A percentile compares a stretch with the other conserved stretches of the same genome.
Conservation (phyloP, 1,140 invertebrate species). For the Atta cephalotes region DNA sequence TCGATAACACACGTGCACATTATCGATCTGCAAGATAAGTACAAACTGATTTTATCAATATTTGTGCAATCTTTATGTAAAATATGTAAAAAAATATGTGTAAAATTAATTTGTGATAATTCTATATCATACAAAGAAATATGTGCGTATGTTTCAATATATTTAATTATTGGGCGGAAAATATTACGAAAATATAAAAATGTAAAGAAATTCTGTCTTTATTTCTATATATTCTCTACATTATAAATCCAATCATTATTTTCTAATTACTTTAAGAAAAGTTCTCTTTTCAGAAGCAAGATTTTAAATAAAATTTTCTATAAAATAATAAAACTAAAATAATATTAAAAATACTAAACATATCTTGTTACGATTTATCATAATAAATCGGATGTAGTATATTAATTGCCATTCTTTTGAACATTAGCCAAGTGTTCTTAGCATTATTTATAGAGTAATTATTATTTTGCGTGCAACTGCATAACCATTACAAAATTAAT, state of each 20-base stretch:
- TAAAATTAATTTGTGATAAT: not conserved
- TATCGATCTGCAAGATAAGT: constrained; percentile 36
- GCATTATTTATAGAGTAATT: not conserved
- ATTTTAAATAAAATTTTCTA: constrained; percentile 2
- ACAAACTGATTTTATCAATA: not conserved
- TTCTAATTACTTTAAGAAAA: not conserved
- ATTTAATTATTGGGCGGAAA: not conserved
- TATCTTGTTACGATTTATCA: not conserved
- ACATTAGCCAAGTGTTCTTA: not conserved
- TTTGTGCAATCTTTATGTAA: not conserved
- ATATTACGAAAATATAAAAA: not conserved
- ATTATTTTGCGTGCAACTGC: not conserved
- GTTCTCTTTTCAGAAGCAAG: not conserved
- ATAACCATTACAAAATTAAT: not conserved
- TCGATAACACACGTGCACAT: constrained; percentile 28
- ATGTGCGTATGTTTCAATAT: not conserved
- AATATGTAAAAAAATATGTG: not conserved
- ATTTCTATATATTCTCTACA: not conserved
- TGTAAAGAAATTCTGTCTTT: not conserved
- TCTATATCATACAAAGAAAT: constrained; percentile 4
- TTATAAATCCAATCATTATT: not conserved
- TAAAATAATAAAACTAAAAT: constrained; percentile 3
- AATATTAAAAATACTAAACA: not conserved
- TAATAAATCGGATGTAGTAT: not conserved
- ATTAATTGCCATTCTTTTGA: not conserved